These are phyloP conservation scores for Herpetotheres cachinnans DNA, from an alignment of 2,113 vertebrate genomes.

Conservation along the genomic window DNA sequence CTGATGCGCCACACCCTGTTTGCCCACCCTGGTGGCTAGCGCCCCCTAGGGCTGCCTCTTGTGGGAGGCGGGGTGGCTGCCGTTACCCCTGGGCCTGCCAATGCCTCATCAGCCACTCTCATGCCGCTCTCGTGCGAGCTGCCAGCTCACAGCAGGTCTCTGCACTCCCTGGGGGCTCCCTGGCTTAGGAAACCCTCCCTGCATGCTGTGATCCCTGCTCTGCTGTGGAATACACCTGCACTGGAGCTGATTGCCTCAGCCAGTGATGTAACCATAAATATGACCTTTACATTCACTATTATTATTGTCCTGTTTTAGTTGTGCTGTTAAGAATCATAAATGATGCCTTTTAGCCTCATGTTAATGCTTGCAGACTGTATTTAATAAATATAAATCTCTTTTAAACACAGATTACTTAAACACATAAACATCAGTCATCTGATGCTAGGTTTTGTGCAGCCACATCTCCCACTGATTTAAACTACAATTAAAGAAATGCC, in stretches of 20 bases:
- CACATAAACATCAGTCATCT: too few relatives aligned
- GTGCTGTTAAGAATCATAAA: neutral
- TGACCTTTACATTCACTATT: neutral
- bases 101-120: neutral
- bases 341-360: neutral
- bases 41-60: neutral
- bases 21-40: neutral
- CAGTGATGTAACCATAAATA: neutral
- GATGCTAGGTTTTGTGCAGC: neutral
- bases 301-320: neutral
- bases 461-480: neutral
- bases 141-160: neutral
- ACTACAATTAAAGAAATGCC: neutral
- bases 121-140: neutral
- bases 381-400: neutral
- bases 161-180: neutral
- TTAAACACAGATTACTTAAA: neutral
- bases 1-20: neutral
- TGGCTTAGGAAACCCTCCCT: neutral
- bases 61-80: accelerated
- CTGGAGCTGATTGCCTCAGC: too few relatives aligned
- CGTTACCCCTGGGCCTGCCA: neutral
- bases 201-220: too few relatives aligned
- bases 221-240: accelerated
- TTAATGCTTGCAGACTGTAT: neutral